Base-by-base conservation (phyloP, 2,888 invertebrate species). In the Dinocampus coccinellae region DNA sequence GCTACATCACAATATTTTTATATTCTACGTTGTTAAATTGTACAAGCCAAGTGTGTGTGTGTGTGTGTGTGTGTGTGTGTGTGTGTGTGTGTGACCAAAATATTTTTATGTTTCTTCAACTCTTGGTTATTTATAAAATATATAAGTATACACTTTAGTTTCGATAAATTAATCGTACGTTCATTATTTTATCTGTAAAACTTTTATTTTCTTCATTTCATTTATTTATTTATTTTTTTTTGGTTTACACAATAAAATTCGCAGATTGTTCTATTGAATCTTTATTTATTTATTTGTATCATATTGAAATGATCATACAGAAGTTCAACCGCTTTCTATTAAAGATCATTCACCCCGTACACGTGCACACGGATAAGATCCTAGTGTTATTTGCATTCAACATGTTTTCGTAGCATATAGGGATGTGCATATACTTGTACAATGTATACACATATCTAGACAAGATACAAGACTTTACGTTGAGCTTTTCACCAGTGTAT, bases 301-400 rank as follows among this genome's bases (percentile, higher is more conserved):
- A 9, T 20, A 6, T 16, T 16, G 16, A 47, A 24, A 7, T 42
- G 62, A 62, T 42, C 42, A 63, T 29, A 22, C 34, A 52, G 36
- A 68, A 53, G 26, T 61, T 64, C 61, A 24, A 47, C 29, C 36
- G 63, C 16, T 58, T 69, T 62, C 47, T 52, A 52, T 66, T n/a
- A 58, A 73, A 79, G 81, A 81, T 80, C 82, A 76, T 83, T 82
- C 80, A 83, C 82, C 80, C 78, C 55, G 64, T 72, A 73, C 82
- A 82, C 82, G 81, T 82, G 82, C 82, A 79, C 39, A 75, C 77
- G 81, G 82, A 83, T 83, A 83, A 82, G 83, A 82, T 82, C 83
- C 81, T 78, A 26, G 34, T 34, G 58, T 24, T 36, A 70, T 70
- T 70, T 70, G 64, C 70, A 70, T 70, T 70, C 34, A 29, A 36